Evolutionary conservation across 2,113 vertebrate species (phyloP).

Genomic region (Apodemus sylvaticus): DNA sequence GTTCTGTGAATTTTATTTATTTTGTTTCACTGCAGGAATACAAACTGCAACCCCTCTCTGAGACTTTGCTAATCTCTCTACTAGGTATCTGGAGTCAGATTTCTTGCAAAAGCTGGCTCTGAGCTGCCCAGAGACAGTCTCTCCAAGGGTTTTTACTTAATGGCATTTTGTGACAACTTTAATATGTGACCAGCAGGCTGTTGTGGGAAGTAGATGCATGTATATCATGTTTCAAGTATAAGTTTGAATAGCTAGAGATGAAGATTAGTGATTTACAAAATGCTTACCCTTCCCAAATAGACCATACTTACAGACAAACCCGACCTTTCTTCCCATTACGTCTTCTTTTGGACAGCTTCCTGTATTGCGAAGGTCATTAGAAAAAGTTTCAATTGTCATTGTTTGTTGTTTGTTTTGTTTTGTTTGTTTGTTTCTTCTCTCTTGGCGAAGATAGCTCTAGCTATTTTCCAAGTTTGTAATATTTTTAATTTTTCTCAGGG

Average conservation of each 20-base stretch:
- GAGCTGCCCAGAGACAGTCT: background rate
- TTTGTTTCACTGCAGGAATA: background rate
- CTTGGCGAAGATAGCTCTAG: background rate
- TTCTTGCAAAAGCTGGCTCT: background rate
- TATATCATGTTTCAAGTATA: background rate
- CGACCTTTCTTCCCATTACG: background rate
- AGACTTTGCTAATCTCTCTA: background rate
- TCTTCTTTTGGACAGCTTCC: background rate
- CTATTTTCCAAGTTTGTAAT: background rate
- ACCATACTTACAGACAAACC: background rate
- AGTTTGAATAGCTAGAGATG: constrained; percentile 10
- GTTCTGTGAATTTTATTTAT: background rate
- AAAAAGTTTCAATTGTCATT: background rate
- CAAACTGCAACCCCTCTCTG: background rate
- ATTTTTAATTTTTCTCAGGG: background rate
- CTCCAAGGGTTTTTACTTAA: background rate
- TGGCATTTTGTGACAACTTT: background rate
- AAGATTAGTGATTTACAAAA: background rate
- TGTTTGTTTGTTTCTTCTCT: background rate
- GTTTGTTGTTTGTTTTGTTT: too few species aligned
- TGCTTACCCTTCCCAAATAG: background rate
- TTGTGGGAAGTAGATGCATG: background rate
- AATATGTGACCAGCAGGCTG: background rate
- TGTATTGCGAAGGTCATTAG: background rate
- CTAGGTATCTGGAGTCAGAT: background rate